Base-by-base conservation (phyloP, 2,888 invertebrate genomes). In the Heliconius charithonia region DNA sequence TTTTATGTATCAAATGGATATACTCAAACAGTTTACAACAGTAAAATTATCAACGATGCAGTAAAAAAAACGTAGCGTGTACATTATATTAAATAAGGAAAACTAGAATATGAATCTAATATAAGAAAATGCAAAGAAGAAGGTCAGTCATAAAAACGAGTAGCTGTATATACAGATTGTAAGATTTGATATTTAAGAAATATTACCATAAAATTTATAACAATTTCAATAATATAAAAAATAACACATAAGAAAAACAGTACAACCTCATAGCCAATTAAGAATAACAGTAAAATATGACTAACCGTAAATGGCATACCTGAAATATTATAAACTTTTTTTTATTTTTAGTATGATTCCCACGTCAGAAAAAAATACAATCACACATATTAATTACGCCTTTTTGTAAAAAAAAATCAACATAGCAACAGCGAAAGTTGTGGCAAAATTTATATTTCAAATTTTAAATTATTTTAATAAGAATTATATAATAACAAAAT, bases 211-310 rank as follows among this genome's bases (percentile, higher is more conserved):
- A 25, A 22, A 37, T 13, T 19, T 10, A 65, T 27, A 45, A 51
- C 27, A 29, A 56, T 10, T 37, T 7, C 19, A 4, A 73, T 32
- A 16, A n/a, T 72, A 72, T 65, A 77, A 69, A 27, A 41, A 37
- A 19, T 59, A 65, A 56, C 41, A 45, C 7, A 63, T 45, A 74
- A 74, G 37, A 77, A 12, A 37, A 74, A 78, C 77, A 69, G 29
- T 27, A n/a, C 63, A 77, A 77, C 77, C 73, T 69, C 77, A 69
- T 78, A 78, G 73, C 59, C 73, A 66, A 19, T 59, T 78, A 78
- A 78, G 77, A 71, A 37, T 67, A 72, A 67, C 66, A 75, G 29
- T 74, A 63, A 12, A 41, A n/a, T 41, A 3, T 75, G 22, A 45
- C 16, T 45, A 27, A 45, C 27, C 13, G 32, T 74, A 41, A 74